Evolutionary conservation across 2,113 vertebrate species (phyloP), one percentile per base, ranked within the genome.

Genomic region (Colaptes auratus): DNA sequence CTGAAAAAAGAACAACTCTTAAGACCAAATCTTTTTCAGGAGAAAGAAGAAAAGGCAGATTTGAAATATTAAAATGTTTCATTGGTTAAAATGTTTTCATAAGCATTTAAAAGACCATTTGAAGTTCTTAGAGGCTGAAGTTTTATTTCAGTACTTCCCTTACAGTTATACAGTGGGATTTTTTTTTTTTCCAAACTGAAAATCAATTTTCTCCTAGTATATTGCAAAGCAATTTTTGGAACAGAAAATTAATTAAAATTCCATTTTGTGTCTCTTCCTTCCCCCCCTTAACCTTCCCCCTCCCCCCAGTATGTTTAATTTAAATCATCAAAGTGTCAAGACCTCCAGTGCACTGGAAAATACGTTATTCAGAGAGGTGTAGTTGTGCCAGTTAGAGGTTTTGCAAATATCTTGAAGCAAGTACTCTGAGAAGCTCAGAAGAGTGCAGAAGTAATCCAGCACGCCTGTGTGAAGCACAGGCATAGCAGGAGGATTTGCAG

Each of bases 401-500:
- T 70, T 89, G 31, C 67, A 88, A 82, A 77, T 17, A 21, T 15
- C 8, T 15, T 7, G 17, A 65, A 73, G 64, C 19, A 53, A 82
- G 71, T 42, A 53, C 72, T 74, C 21, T 6, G 18, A 65, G 78
- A 79, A 58, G 39, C 6, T 85, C 3, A 3, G 71, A 46, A 78
- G 69, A 85, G 56, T 1, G 1, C 14, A 74, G 78, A 88, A 96
- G 88, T 91, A 82, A 90, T 96, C 96, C 95, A 92, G 56, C 12
- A 4, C 9, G n/a, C 70, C 60, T 93, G 76, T 46, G 82, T 31
- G 23, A 96, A 97, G 63, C 0, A 17, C 89, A 90, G 59, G 71
- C 82, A 42, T n/a, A 83, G 87, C 92, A 86, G 93, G 94, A 96
- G 16, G 82, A 91, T 93, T 96, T 86, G 92, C 82, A 77, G 82